Percentiles rank a stretch among this genome's conserved stretches.
These are phyloP conservation scores for Drosophila aldrichi DNA, from an alignment of 2,888 invertebrate species.

Conservation along the genomic window DNA sequence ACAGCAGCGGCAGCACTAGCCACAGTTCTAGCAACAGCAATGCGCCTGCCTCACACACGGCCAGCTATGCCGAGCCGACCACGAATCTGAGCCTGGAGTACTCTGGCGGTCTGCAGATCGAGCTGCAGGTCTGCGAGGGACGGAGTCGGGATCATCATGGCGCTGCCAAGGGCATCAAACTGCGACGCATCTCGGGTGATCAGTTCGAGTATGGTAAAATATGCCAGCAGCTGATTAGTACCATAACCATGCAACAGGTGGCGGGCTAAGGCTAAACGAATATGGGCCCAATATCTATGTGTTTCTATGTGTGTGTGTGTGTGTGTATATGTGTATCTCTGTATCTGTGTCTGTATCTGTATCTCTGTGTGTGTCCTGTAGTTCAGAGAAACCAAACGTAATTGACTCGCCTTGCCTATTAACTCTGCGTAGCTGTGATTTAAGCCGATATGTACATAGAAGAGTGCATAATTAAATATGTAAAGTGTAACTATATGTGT, in stretches of 20 bases:
- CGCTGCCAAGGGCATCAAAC: constrained; percentile 92
- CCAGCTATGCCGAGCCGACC: constrained; percentile 75
- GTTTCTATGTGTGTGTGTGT: constrained; percentile 10
- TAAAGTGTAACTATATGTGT: constrained; percentile 20
- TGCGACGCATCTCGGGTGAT: constrained; percentile 95
- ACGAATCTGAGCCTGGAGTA: constrained; percentile 90
- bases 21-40: constrained; percentile 9
- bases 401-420: constrained; percentile 72
- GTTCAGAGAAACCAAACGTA: constrained; percentile 33
- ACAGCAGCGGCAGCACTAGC: constrained; percentile 12
- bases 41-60: constrained; percentile 2
- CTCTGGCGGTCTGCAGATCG: constrained; percentile 94
- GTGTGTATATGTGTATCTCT: constrained; percentile 11
- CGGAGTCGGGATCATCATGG: constrained; percentile 86
- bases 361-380: constrained; percentile 25
- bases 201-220: constrained; percentile 94
- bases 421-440: constrained; percentile 76
- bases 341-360: constrained; percentile 27
- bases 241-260: constrained; percentile 90
- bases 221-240: constrained; percentile 94
- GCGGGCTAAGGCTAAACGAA: constrained; percentile 59
- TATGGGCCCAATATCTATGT: not conserved
- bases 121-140: constrained; percentile 92
- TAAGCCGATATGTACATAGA: constrained; percentile 58
- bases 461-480: constrained; percentile 22